Base-by-base conservation (phyloP, 2,888 invertebrate genomes). In the Drosophila recens region DNA sequence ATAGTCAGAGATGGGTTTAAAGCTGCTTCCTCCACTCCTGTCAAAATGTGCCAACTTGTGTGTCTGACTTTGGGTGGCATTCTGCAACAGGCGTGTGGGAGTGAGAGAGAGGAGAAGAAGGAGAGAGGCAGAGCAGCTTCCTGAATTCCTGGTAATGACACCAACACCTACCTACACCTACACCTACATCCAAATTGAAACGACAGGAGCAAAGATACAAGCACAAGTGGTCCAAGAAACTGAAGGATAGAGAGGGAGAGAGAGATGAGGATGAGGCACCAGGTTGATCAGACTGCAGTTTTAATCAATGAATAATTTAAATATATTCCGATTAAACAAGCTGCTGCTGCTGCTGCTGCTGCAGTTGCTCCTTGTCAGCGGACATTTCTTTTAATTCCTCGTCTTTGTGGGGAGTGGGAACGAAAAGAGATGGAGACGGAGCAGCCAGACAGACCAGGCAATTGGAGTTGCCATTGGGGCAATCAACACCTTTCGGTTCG, bases 301-400 rank as follows among this genome's bases (percentile, higher is more conserved):
- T 91, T 91, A 91, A 91, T 91, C 91, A 91, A 90, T 72, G 80
- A 83, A 91, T 91, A 90, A 91, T 91, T 91, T 91, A 90, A 91
- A 91, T 91, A 91, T 91, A 91, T 91, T 90, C 86, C 86, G 91
- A 90, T 90, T 91, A 89, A 89, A 85, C 85, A 82, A 87, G 82
- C 71, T 67, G 62, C 23, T 27, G 82, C 71, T 67, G 62, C 23
- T 27, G 82, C 71, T 67, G 59, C 67, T 64, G 64, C 61, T 56
- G 30, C 38, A 34, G 36, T 33, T 57, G 33, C 23, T 42, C 34
- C 34, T 58, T 64, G 70, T 70, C 75, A 66, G 67, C 75, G 57
- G 67, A 89, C 85, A 87, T 87, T 82, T 87, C 90, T 86, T 89
- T 90, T 89, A 86, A 90, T 90, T 86, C 86, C 71, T 69, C 74